Evolutionary conservation across 2,113 vertebrate genomes (phyloP), one percentile per base, ranked within the genome.

Genomic region (Crotalus horridus): DNA sequence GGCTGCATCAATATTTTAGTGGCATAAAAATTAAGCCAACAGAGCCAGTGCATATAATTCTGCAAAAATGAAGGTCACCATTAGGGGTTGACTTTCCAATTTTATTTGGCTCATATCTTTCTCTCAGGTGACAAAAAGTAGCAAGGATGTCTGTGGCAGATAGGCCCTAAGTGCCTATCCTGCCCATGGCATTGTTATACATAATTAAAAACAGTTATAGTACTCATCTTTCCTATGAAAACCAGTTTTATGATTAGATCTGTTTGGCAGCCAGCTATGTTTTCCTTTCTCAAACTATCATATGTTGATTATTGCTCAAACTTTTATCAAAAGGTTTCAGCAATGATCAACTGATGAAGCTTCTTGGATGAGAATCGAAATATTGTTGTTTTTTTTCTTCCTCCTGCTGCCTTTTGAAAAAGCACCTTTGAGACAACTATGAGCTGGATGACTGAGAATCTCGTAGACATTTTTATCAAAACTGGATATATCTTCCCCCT

Each of bases 71-170:
- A 96, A 95, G 94, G 95, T 46, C 81, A 91, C 91, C 81, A 43
- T 94, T 95, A 95, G 95, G 95, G 94, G 96, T 0, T 93, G 91
- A 85, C 91, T 95, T 96, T 95, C 94, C 93, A 90, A 95, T 96
- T 96, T 95, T 59, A 61, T 92, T 43, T 61, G n/a, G 24, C 92
- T 96, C 95, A 95, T 95, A 96, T 95, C 85, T 95, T 96, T 96
- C 95, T 97, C 94, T 95, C 95, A 0, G 21, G 85, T 89, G 94
- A 94, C 54, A 94, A 94, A 94, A 92, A 91, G 92, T 90, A 92
- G 39, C 88, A 93, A 94, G 92, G 93, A 90, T 91, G 4, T 64
- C 89, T 54, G 91, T 4, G 93, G 26, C 91, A 93, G 94, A 95
- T 92, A 93, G 94, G 29, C 94, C 55, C 94, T 86, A 93, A 92